phyloP scores from a whole-genome alignment of 2,113 vertebrate species.

The Platysternon megacephalum region DNA sequence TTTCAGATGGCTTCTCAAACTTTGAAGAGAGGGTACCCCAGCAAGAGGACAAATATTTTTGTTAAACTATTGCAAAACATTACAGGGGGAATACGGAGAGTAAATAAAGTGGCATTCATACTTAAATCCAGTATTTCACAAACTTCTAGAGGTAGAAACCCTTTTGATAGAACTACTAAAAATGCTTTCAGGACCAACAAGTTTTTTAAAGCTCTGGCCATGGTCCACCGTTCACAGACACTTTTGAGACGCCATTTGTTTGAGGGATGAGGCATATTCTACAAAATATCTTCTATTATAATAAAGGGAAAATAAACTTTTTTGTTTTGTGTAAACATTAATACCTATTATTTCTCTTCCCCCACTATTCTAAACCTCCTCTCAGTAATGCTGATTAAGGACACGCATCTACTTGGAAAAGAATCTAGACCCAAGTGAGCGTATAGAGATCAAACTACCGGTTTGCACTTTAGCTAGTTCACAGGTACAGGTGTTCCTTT shows the following conservation, averaged over 20 bases:
- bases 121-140: not conserved
- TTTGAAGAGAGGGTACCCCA: not conserved
- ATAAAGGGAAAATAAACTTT: not conserved
- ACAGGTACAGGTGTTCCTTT: not conserved
- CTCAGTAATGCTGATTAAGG: not conserved
- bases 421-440: not conserved
- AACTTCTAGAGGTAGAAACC: not conserved
- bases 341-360: not conserved
- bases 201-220: not conserved
- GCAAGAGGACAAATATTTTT: not conserved
- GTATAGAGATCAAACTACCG: fast-evolving
- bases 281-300: not conserved
- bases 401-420: fast-evolving
- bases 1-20: not conserved
- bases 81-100: fast-evolving
- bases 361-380: not conserved
- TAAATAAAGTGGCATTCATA: not conserved
- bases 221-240: fast-evolving
- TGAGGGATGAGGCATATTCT: not conserved
- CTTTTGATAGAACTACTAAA: not conserved
- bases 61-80: fast-evolving
- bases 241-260: fast-evolving
- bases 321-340: not conserved
- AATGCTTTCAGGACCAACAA: not conserved
- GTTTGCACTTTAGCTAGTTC: not conserved